Base-by-base conservation (phyloP, 2,888 invertebrate species). In the Zhuqinia jingwanae region DNA sequence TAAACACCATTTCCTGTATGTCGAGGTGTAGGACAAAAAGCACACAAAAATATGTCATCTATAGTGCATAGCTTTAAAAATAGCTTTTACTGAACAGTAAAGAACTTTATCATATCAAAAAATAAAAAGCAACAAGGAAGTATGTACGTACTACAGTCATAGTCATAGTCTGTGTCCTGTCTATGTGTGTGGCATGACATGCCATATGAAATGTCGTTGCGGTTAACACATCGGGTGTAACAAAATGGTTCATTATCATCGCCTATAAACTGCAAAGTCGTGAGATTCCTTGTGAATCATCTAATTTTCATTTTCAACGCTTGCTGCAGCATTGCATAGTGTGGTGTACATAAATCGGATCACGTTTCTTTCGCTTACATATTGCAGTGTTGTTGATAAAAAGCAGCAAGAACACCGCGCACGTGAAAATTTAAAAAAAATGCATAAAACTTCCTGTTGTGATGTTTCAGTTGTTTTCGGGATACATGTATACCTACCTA, bases 231-330 rank as follows among this genome's bases (percentile, higher is more conserved):
- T 20, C 8, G 10, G 45, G 68, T 68, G 68, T 68, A 36, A 68
- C 68, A 68, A 68, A 45, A 68, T 68, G 36, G 36, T 15, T 68
- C 45, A 42, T 68, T 68, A 68, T 68, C 42, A 36, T 27, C 68
- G 27, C 36, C 17, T 68, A 36, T 68, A 68, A 68, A 36, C 20
- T 17, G 17, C 17, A 1, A 36, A 27, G 45, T 68, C 68, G 68
- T 68, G 68, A 68, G 42, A 42, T 45, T 68, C 42, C 36, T 36
- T 68, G 68, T 36, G 68, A 68, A 68, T 68, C 36, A 68, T 68
- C 68, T 20, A 68, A 68, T 68, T 68, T 68, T 68, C 68, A 68
- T 68, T 68, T 68, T 68, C 68, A 63, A 8, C 22, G 17, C 68
- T 36, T 36, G 36, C 36, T 36, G 8, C 36, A 36, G 36, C 36